phyloP scores from a whole-genome alignment of 1,140 invertebrate genomes.

The Chlorops oryzae region DNA sequence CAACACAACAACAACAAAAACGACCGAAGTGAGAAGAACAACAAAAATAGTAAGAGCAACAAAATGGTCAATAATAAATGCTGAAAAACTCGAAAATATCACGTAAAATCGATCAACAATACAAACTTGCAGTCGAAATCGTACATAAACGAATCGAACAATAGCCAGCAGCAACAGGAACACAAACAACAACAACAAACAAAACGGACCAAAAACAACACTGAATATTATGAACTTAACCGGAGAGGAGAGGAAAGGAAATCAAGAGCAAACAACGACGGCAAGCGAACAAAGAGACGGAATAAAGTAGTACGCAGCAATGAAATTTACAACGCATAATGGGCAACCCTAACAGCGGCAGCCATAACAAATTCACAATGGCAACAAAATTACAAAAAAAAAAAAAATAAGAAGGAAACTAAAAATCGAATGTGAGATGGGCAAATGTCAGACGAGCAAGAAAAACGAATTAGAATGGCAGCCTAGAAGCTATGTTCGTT shows the following conservation, averaged over 20 bases:
- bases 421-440: no score
- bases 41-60: constrained; percentile 20
- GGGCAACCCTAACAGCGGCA: no score
- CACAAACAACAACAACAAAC: background rate
- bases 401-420: no score
- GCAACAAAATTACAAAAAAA: no score
- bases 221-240: background rate
- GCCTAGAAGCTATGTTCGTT: no score
- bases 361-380: no score
- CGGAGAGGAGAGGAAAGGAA: background rate
- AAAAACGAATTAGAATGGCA: no score
- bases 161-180: constrained; percentile 6
- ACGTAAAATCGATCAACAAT: constrained; percentile 49
- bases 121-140: constrained; percentile 46
- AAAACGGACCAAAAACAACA: background rate
- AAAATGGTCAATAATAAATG: constrained; percentile 43
- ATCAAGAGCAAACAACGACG: background rate
- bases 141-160: no score
- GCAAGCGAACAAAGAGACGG: no score
- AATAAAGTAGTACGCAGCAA: no score
- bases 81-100: constrained; percentile 48
- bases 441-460: no score
- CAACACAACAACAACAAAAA: constrained; percentile 19
- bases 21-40: constrained; percentile 6
- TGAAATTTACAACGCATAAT: no score